These are phyloP conservation scores for Musca vetustissima DNA, from an alignment of 1,140 invertebrate genomes.

Conservation along the genomic window DNA sequence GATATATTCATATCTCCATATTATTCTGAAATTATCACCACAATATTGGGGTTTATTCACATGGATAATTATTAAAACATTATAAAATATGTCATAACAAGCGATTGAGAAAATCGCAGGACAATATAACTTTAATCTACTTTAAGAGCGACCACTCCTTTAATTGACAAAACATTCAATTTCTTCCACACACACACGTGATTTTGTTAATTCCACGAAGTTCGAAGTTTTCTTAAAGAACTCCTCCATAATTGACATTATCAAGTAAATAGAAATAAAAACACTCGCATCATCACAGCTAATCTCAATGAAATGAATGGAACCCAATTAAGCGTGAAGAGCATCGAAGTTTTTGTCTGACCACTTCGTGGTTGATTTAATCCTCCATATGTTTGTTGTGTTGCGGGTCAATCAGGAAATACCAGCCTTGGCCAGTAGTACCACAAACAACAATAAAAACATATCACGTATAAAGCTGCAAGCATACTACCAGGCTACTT, in stretches of 20 bases:
- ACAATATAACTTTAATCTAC: too few species aligned
- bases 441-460: not conserved
- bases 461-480: conserved; percentile 2
- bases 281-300: conserved; percentile 9
- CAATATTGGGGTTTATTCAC: too few species aligned
- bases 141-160: too few species aligned
- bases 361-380: too few species aligned
- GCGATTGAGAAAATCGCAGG: too few species aligned
- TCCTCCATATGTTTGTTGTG: not conserved
- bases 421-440: not conserved
- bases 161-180: too few species aligned
- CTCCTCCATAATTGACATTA: conserved; percentile 20
- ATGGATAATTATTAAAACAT: too few species aligned
- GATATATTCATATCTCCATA: too few species aligned
- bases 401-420: conserved; percentile 8
- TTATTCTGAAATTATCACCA: too few species aligned
- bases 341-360: not conserved
- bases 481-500: not conserved
- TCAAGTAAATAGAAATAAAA: conserved; percentile 22
- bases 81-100: too few species aligned
- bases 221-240: not conserved
- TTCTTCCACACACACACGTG: too few species aligned
- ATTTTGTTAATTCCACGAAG: too few species aligned
- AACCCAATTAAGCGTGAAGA: conserved; percentile 19
- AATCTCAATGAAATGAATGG: conserved; percentile 2